Conservation (phyloP, 2,113 vertebrate species). For the Corynorhinus townsendii region DNA sequence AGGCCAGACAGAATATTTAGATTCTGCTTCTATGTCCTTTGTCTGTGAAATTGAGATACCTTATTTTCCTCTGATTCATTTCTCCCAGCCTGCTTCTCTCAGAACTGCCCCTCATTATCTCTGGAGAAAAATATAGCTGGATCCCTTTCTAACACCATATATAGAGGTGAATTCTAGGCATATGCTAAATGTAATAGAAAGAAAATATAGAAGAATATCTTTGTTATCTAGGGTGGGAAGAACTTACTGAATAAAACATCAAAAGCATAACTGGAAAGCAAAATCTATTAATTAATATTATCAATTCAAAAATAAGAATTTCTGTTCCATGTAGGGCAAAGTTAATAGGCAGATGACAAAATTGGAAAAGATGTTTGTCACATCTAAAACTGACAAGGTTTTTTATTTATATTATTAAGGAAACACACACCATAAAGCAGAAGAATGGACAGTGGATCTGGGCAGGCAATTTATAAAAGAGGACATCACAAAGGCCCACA, state of each 20-base stretch:
- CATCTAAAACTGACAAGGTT: neutral
- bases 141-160: neutral
- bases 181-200: neutral
- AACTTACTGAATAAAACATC: neutral
- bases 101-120: neutral
- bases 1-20: neutral
- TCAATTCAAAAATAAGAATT: slow-evolving; percentile 2
- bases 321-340: neutral
- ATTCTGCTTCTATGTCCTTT: neutral
- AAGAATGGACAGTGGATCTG: neutral
- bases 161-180: neutral
- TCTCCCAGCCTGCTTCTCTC: neutral
- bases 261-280: neutral
- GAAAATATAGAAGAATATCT: neutral
- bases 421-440: neutral
- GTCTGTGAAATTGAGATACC: neutral
- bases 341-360: neutral
- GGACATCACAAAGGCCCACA: neutral
- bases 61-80: neutral
- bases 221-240: neutral
- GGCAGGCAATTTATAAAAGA: neutral
- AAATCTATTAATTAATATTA: neutral
- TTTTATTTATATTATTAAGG: neutral
- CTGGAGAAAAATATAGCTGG: neutral
- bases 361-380: neutral